These are phyloP conservation scores for Tetragonula carbonaria DNA, from an alignment of 2,888 invertebrate species.

Conservation along the genomic window DNA sequence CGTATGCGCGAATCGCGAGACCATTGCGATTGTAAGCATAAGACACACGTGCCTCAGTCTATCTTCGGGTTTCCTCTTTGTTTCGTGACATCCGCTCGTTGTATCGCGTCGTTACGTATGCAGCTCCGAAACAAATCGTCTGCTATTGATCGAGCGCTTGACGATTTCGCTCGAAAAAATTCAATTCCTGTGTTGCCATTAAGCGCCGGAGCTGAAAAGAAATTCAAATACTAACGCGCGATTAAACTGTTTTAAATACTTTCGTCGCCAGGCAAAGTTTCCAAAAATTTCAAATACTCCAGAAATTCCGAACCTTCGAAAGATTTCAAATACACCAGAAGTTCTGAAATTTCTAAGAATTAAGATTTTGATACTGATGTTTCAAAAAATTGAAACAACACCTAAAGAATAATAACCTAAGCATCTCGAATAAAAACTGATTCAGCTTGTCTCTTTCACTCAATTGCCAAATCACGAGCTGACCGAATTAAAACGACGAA, in stretches of 20 bases:
- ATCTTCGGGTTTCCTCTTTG: slow-evolving; percentile 75
- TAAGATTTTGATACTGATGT: background rate
- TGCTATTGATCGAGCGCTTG: slow-evolving; percentile 14
- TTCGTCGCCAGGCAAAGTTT: no score
- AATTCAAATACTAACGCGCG: background rate
- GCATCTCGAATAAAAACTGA: no score
- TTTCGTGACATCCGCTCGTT: slow-evolving; percentile 80
- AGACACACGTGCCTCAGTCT: slow-evolving; percentile 64
- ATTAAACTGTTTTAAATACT: background rate
- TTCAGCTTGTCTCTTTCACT: background rate
- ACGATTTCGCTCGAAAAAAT: background rate
- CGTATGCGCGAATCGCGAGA: slow-evolving; percentile 41
- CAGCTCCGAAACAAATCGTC: slow-evolving; percentile 30
- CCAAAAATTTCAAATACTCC: no score
- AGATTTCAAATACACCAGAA: no score
- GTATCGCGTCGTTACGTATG: slow-evolving; percentile 33
- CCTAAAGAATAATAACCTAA: no score
- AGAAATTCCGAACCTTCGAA: no score
- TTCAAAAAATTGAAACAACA: no score
- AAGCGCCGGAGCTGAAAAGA: background rate
- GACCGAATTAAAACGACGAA: background rate
- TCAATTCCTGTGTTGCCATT: background rate
- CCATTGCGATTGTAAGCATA: slow-evolving; percentile 55
- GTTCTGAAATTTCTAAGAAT: no score
- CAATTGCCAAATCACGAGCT: background rate